phyloP scores from a whole-genome alignment of 2,888 invertebrate genomes.

The Thereva nobilitata region DNA sequence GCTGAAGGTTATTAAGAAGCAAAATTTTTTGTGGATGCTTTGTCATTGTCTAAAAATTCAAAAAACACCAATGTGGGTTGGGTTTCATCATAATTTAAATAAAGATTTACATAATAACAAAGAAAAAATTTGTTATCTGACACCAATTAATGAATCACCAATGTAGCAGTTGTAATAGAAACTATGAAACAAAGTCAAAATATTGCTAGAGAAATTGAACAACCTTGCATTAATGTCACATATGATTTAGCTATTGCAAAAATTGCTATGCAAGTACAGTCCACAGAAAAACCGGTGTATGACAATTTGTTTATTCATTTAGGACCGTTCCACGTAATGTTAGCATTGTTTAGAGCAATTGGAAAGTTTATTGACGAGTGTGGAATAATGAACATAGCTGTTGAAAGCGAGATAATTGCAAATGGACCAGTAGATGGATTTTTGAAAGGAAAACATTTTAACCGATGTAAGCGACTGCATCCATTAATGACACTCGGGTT shows the following conservation, averaged over 20 bases:
- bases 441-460: background rate
- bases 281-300: slow-evolving; percentile 41
- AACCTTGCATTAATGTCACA: slow-evolving; percentile 41
- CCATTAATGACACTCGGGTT: slow-evolving; percentile 8
- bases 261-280: slow-evolving; percentile 46
- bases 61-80: background rate
- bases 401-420: slow-evolving; percentile 32
- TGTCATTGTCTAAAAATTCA: background rate
- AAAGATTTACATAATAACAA: slow-evolving; percentile 44
- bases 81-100: background rate
- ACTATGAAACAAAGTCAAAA: slow-evolving; percentile 46
- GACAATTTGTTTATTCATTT: slow-evolving; percentile 44
- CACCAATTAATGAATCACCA: slow-evolving; percentile 50
- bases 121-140: slow-evolving; percentile 44
- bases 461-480: slow-evolving; percentile 18
- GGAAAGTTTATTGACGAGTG: slow-evolving; percentile 41
- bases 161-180: slow-evolving; percentile 45
- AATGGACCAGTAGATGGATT: slow-evolving; percentile 12
- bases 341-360: slow-evolving; percentile 44
- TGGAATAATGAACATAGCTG: slow-evolving; percentile 36
- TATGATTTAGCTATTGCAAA: slow-evolving; percentile 47
- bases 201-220: slow-evolving; percentile 42
- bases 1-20: background rate
- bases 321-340: slow-evolving; percentile 43
- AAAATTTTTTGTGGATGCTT: background rate